A percentile compares a stretch with the other conserved stretches of the same genome.
These are phyloP conservation scores for Dinomys branickii DNA, from an alignment of 2,113 vertebrate genomes.

Conservation along the genomic window DNA sequence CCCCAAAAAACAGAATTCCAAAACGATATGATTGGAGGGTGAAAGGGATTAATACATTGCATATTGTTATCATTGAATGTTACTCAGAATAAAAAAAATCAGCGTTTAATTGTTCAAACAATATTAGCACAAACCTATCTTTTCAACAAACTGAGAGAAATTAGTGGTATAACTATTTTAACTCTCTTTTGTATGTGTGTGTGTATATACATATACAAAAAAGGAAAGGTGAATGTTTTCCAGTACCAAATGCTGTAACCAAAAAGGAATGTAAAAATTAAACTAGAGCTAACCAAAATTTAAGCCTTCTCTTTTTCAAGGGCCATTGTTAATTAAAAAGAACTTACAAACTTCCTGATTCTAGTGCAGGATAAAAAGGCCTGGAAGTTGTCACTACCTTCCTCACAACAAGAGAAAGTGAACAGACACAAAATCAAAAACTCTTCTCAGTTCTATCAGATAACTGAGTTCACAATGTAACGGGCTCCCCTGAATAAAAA, in stretches of 20 bases:
- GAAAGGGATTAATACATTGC: too few species aligned
- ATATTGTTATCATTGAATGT: too few species aligned
- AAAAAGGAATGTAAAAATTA: background rate
- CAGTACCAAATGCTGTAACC: background rate
- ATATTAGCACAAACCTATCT: too few species aligned
- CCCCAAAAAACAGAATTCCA: too few species aligned
- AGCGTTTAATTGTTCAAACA: too few species aligned
- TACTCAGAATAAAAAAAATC: too few species aligned
- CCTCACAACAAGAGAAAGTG: background rate
- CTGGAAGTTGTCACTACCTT: background rate
- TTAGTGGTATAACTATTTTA: too few species aligned
- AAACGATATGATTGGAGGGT: too few species aligned
- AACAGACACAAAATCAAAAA: background rate
- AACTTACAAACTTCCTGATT: background rate
- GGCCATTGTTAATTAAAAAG: slow-evolving; percentile 1
- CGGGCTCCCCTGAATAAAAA: background rate
- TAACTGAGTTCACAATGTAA: background rate
- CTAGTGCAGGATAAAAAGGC: background rate
- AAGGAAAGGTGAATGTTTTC: too few species aligned
- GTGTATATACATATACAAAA: too few species aligned
- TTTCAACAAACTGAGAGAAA: too few species aligned
- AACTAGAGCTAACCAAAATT: background rate
- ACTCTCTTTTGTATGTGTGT: too few species aligned
- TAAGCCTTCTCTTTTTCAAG: background rate
- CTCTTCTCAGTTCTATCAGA: background rate